Evolutionary conservation across 2,113 vertebrate species (phyloP).

Genomic region (Phocoena sinus): DNA sequence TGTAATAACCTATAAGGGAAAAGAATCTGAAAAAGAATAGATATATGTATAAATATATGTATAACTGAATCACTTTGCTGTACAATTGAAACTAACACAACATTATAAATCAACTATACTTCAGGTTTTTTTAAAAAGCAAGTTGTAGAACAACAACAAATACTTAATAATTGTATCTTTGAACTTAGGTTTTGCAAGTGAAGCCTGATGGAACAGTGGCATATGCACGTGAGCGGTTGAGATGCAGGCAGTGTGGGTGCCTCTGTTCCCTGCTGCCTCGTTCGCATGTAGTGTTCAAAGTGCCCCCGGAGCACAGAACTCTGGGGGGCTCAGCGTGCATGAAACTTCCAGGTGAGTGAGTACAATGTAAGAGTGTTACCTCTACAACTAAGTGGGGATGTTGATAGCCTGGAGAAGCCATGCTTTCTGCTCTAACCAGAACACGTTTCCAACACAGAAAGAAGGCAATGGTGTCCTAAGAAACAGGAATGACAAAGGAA

Average conservation of each 20-base stretch:
- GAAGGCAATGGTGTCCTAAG: background rate
- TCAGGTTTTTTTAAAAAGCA: background rate
- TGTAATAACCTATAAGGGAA: too few species aligned
- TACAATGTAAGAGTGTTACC: background rate
- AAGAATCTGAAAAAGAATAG: too few species aligned
- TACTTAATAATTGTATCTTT: background rate
- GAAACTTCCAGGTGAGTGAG: background rate
- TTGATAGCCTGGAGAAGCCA: background rate
- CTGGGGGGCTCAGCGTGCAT: accelerated
- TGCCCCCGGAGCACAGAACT: background rate
- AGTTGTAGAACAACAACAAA: background rate
- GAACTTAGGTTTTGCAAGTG: background rate
- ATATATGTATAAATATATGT: too few species aligned
- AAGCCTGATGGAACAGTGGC: background rate
- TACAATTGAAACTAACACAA: background rate
- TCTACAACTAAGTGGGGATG: background rate
- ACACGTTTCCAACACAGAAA: background rate
- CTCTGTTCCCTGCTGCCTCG: background rate
- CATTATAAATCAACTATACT: background rate
- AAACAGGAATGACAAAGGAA: background rate
- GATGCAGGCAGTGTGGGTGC: accelerated
- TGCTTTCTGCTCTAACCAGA: background rate
- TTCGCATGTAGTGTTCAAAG: background rate
- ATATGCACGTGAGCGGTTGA: accelerated
- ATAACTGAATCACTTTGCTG: background rate